Evolutionary conservation across 1,140 invertebrate genomes (phyloP).

Genomic region (Scaptomyza graminum): DNA sequence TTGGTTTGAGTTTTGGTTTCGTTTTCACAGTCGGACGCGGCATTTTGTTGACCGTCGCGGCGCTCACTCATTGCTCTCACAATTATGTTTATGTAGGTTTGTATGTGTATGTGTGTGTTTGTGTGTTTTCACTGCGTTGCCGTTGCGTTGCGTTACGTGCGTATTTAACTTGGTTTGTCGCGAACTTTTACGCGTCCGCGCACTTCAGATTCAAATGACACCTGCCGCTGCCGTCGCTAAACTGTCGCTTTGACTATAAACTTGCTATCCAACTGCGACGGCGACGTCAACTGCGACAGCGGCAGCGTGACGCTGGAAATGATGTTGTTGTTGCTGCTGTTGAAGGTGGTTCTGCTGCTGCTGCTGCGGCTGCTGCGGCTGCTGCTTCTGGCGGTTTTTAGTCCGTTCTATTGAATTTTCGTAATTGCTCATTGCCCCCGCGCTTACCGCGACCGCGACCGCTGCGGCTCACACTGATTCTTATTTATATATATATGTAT

Average conservation of each 20-base stretch:
- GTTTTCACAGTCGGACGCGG: slow-evolving; percentile 36
- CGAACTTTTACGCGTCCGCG: slow-evolving; percentile 55
- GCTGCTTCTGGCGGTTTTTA: slow-evolving; percentile 20
- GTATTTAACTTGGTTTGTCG: slow-evolving; percentile 25
- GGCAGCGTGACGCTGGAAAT: slow-evolving; percentile 4
- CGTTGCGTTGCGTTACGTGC: slow-evolving; percentile 1
- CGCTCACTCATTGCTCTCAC: slow-evolving; percentile 51
- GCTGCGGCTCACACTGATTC: slow-evolving; percentile 15
- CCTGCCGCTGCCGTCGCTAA: slow-evolving; percentile 75
- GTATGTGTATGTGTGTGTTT: too few relatives aligned
- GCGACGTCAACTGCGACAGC: slow-evolving; percentile 15
- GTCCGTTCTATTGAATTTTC: slow-evolving; percentile 49
- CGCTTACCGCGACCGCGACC: slow-evolving; percentile 30
- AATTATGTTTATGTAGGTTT: slow-evolving; percentile 15
- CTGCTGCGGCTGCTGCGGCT: slow-evolving; percentile 15
- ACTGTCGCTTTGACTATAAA: slow-evolving; percentile 57
- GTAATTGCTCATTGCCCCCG: slow-evolving; percentile 53
- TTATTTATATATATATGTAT: neutral
- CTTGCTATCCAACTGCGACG: slow-evolving; percentile 46
- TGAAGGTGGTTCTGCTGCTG: slow-evolving; percentile 25
- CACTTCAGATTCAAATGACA: slow-evolving; percentile 70
- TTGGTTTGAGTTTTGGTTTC: slow-evolving; percentile 21
- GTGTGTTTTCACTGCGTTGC: neutral
- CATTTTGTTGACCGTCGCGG: slow-evolving; percentile 60
- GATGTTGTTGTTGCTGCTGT: slow-evolving; percentile 24